Evolutionary conservation across 2,888 invertebrate species (phyloP), one percentile per base, ranked within the genome.

Genomic region (Desoria tigrina): DNA sequence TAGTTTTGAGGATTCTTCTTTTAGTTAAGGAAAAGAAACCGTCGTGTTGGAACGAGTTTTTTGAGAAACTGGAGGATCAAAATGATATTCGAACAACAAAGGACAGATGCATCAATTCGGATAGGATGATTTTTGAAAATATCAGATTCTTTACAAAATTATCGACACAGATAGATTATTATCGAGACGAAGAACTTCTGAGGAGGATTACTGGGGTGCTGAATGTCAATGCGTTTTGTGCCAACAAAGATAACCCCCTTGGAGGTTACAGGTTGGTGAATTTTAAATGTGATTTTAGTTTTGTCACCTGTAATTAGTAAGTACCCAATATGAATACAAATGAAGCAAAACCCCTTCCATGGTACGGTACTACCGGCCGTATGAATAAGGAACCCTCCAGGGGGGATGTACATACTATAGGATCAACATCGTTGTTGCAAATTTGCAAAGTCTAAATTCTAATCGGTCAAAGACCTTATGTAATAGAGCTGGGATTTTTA

Each of bases 181-280:
- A 59, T 9, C 45, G 42, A 6, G 68, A 68, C 24, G 42, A 57
- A n/a, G 16, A 11, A 1, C 18, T 42, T 16, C 45, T 68, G 21
- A n/a, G 37, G 39, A 27, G 56, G 14, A 49, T 68, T 14, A 59
- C 60, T 55, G 71, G 71, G 11, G 50, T 61, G 3, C 9, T 71
- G 1, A 71, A 71, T 57, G 71, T 71, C 2, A 71, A 71, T 59
- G 63, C 68, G 9, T 68, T 71, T 42, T 66, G 65, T 59, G 64
- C 71, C 2, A 61, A 60, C n/a, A 68, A 63, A n/a, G 50, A 50
- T 11, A 32, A 11, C 11, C 32, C 32, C 4, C 32, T 32, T 32
- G 32, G 32, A 32, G 32, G 32, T 32, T 32, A 7, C 32, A 32
- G 32, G 32, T 32, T 32, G 6, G 32, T 32, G 6, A 4, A 4